Evolutionary conservation across 2,888 invertebrate genomes (phyloP).

Genomic region (Philaethria dido): DNA sequence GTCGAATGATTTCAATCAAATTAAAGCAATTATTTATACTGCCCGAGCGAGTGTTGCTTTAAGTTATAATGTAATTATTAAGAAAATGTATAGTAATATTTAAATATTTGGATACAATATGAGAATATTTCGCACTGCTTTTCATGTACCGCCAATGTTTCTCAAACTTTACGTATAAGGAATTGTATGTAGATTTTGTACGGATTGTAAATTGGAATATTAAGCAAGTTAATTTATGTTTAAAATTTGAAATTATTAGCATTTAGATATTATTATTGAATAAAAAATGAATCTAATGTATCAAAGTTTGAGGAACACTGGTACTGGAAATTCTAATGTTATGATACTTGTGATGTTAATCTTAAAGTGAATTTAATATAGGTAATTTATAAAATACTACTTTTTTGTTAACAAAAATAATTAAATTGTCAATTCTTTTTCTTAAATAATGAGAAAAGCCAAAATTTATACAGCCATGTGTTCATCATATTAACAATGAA

Average conservation of each 20-base stretch:
- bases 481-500: too few relatives aligned
- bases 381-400: too few relatives aligned
- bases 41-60: constrained; percentile 41
- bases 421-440: too few relatives aligned
- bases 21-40: constrained; percentile 39
- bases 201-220: not conserved
- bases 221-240: not conserved
- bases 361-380: too few relatives aligned
- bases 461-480: too few relatives aligned
- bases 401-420: too few relatives aligned
- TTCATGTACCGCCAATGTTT: constrained; percentile 19
- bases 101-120: constrained; percentile 25
- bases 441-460: too few relatives aligned
- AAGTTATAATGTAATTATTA: constrained; percentile 20
- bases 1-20: constrained; percentile 27
- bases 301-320: constrained; percentile 21
- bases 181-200: constrained; percentile 20
- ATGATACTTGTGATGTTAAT: constrained; percentile 10
- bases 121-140: constrained; percentile 29
- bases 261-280: not conserved
- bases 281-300: not conserved
- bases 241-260: not conserved
- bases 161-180: constrained; percentile 14
- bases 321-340: not conserved
- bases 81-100: constrained; percentile 25